Conservation (phyloP, 2,797 vertebrate species). For the Myripristis murdjan region DNA sequence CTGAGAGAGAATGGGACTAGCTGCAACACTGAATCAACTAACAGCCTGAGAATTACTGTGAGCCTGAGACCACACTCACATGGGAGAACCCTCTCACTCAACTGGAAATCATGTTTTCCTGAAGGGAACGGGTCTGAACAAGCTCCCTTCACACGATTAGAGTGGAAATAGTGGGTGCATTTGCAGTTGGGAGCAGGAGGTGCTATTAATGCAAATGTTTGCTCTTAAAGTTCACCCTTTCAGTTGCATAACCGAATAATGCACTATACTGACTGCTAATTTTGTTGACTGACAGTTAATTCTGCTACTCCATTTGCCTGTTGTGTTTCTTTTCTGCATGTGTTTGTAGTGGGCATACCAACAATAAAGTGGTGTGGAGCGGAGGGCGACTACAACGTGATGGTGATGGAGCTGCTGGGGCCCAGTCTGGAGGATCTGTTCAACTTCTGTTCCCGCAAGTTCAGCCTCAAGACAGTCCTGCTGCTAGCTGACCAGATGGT, state of each 20-base stretch:
- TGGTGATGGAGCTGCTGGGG: conserved; percentile 87
- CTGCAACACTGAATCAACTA: neutral
- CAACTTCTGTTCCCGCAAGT: conserved; percentile 97
- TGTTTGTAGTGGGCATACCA: conserved; percentile 83
- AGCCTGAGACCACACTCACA: conserved; percentile 3
- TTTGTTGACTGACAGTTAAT: neutral
- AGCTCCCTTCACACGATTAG: neutral
- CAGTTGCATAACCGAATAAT: neutral
- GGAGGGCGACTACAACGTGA: conserved; percentile 88
- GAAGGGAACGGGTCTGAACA: neutral
- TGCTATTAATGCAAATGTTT: neutral
- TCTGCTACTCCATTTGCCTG: neutral
- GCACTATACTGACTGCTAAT: neutral
- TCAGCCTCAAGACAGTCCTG: conserved; percentile 96
- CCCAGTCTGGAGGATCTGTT: conserved; percentile 93
- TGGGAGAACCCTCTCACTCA: conserved; percentile 1
- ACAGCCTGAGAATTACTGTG: conserved; percentile 5
- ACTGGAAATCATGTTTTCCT: conserved; percentile 4
- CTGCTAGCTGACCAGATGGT: conserved; percentile 97
- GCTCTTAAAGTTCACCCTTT: neutral
- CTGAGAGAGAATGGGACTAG: neutral
- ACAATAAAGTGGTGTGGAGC: conserved; percentile 88
- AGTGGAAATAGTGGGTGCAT: neutral
- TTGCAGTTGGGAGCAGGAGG: neutral
- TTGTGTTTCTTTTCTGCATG: neutral